Base-by-base conservation (phyloP, 1,140 invertebrate species). In the Nasonia longicornis region DNA sequence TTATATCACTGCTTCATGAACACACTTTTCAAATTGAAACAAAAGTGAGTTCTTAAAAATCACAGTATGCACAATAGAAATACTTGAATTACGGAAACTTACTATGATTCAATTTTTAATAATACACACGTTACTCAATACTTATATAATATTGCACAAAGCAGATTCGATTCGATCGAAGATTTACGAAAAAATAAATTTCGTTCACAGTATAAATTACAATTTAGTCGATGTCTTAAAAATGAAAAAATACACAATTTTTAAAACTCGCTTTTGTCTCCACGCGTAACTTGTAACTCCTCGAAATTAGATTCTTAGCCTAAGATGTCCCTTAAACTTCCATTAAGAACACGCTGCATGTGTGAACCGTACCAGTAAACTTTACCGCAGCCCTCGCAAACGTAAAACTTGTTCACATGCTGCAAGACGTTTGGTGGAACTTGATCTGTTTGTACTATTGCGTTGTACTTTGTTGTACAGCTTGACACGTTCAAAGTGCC, bases 311-410 rank as follows among this genome's bases (percentile, higher is more conserved):
- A 77, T 67, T 45, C 22, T 58, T 79, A 79, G 72, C 31, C 58
- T 72, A 72, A 8, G 77, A 92, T 86, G 74, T 88, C 87, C 83
- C 88, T 86, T 38, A 92, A 82, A 76, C 84, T 80, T 26, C 87
- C 86, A 45, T 86, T 85, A 1, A 93, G 79, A 3, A 91, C 88
- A 67, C 88, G 85, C 35, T 92, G 91, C 82, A 92, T 91, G 84
- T 94, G 93, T 0, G 88, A 89, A 1, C 93, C 94, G 82, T 93
- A 92, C 94, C 94, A 95, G 84, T 93, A 94, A 45, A 93, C 87
- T 84, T 94, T 93, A 1, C 94, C 94, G 87, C 94, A 95, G 12
- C 86, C 84, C 71, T 92, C 90, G 86, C 94, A 95, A 42, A 94
- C 87, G 84, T 93, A 94, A 88, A 93, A 95, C 7, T 87, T 35